Conservation (phyloP, 2,113 vertebrate genomes). For the Tenebrosternarchus preto region DNA sequence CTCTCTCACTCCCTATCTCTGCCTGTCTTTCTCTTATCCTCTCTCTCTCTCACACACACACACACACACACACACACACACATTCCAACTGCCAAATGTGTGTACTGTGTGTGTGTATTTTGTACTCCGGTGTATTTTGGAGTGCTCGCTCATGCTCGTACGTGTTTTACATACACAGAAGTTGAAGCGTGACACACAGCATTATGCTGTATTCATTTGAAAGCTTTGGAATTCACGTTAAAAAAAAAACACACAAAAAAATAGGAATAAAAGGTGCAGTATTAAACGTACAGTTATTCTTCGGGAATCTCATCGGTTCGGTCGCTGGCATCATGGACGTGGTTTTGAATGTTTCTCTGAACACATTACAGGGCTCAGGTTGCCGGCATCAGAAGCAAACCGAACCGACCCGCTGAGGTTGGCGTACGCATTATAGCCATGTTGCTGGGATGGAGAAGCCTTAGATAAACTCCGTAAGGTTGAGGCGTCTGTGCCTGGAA, state of each 20-base stretch:
- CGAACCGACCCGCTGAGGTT: no score
- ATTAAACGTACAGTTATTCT: background rate
- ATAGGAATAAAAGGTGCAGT: background rate
- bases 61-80: background rate
- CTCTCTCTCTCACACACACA: background rate
- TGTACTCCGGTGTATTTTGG: background rate
- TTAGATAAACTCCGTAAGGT: background rate
- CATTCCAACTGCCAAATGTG: conserved; percentile 19
- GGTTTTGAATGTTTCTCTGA: conserved; percentile 33
- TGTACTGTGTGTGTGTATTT: background rate
- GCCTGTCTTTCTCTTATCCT: background rate
- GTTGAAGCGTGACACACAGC: conserved; percentile 20
- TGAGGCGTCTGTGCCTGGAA: background rate
- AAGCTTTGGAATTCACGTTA: background rate
- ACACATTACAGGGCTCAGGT: conserved; percentile 34
- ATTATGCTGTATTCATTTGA: background rate
- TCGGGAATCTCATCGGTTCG: background rate
- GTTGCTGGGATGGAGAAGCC: no score
- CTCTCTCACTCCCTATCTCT: background rate
- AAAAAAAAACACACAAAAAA: background rate
- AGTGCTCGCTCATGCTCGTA: background rate
- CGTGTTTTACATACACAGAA: background rate
- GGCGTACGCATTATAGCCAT: no score
- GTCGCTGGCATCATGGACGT: background rate
- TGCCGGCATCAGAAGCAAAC: no score